Percentiles rank a stretch among this genome's conserved stretches.
Evolutionary conservation across 2,113 vertebrate genomes (phyloP).

Genomic region (Dendropsophus ebraccatus): DNA sequence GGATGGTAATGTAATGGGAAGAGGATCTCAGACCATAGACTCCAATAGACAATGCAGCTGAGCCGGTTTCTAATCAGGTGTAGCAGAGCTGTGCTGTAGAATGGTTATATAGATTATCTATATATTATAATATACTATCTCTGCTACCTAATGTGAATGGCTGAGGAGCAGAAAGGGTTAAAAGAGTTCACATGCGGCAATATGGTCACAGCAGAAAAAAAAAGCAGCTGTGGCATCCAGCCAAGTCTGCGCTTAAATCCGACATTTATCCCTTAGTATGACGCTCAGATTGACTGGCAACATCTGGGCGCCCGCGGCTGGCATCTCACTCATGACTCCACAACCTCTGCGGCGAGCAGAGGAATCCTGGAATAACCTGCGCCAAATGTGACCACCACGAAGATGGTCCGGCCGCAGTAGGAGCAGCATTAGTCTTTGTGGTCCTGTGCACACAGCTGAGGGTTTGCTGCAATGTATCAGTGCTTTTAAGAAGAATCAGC

Average conservation of each 20-base stretch:
- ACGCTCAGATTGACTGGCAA: background rate
- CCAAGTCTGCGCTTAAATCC: conserved; percentile 6
- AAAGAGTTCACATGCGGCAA: background rate
- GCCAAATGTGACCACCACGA: background rate
- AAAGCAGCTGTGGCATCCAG: background rate
- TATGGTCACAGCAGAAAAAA: background rate
- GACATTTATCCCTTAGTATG: background rate
- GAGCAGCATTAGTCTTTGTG: too few relatives aligned
- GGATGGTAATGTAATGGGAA: too few relatives aligned
- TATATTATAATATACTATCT: background rate
- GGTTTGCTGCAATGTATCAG: background rate
- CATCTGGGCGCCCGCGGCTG: background rate
- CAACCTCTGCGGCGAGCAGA: background rate
- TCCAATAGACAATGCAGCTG: too few relatives aligned
- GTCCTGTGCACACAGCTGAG: background rate
- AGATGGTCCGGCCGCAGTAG: background rate
- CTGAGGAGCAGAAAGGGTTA: background rate
- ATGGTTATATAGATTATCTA: too few relatives aligned
- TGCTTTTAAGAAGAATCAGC: too few relatives aligned
- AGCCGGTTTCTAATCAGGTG: too few relatives aligned
- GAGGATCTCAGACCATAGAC: too few relatives aligned
- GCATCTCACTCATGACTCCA: background rate
- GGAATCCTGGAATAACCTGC: background rate
- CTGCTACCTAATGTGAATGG: background rate
- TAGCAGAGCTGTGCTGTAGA: too few relatives aligned